Percentiles rank a stretch among this genome's conserved stretches.
These are phyloP conservation scores for Lepidostoma basale DNA, from an alignment of 1,140 invertebrate species.

Conservation along the genomic window DNA sequence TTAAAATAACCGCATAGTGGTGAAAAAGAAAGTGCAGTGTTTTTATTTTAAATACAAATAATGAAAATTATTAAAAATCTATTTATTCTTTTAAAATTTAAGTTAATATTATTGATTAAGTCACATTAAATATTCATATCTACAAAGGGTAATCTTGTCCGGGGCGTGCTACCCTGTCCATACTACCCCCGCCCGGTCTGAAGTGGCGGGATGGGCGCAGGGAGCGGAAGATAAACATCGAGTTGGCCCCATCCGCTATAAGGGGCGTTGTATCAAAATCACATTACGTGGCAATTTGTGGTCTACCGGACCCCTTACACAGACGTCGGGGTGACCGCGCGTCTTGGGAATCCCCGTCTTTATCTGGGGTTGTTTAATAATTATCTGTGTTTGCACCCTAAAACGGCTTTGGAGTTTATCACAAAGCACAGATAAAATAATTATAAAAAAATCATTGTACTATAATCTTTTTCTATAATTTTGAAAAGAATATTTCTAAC, in stretches of 20 bases:
- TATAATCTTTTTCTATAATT: background rate
- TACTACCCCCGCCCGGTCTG: too few relatives aligned
- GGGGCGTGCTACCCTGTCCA: too few relatives aligned
- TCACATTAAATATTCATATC: too few relatives aligned
- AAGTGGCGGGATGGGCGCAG: background rate
- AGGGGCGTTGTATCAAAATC: background rate
- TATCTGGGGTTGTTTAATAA: background rate
- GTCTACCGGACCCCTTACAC: too few relatives aligned
- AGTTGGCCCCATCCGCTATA: background rate
- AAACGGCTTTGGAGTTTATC: background rate
- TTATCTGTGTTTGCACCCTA: too few relatives aligned
- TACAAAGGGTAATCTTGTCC: too few relatives aligned
- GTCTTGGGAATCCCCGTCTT: background rate
- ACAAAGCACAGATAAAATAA: background rate
- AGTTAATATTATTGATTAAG: too few relatives aligned
- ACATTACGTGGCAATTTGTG: background rate
- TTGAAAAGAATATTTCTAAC: background rate
- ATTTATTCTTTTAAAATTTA: too few relatives aligned
- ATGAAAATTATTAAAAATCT: too few relatives aligned
- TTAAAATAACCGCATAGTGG: too few relatives aligned
- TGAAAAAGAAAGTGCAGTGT: too few relatives aligned
- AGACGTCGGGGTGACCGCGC: background rate
- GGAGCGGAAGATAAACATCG: background rate
- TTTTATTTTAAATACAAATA: too few relatives aligned
- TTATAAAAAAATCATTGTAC: background rate